Conservation (phyloP, 2,113 vertebrate genomes). For the Neolamprologus longior region DNA sequence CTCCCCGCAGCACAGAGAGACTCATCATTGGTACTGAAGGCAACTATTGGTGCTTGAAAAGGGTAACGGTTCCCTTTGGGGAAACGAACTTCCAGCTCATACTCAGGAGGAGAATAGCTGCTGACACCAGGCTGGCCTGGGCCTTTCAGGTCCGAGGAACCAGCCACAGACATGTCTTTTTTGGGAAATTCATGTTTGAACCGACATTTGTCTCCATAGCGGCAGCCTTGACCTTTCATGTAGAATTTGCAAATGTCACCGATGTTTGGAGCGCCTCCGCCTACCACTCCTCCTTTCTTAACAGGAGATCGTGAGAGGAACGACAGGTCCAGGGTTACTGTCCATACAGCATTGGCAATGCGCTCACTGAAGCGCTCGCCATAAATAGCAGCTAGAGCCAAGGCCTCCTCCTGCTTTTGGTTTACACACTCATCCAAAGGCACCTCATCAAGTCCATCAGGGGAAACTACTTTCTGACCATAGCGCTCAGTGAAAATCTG, state of each 20-base stretch:
- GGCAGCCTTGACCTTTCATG: constrained; percentile 80
- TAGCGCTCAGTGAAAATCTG: constrained; percentile 83
- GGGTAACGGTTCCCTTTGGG: constrained; percentile 86
- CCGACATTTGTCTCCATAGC: constrained; percentile 84
- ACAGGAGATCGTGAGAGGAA: constrained; percentile 3
- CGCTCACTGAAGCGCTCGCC: constrained; percentile 89
- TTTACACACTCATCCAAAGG: constrained; percentile 78
- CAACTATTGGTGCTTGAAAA: constrained; percentile 84
- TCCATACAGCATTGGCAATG: constrained; percentile 87
- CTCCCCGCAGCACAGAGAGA: constrained; percentile 78
- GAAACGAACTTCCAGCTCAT: constrained; percentile 91
- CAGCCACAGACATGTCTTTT: constrained; percentile 34
- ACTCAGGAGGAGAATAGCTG: constrained; percentile 74
- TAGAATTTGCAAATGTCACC: constrained; percentile 82
- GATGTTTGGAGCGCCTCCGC: background rate
- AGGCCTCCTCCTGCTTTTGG: constrained; percentile 84
- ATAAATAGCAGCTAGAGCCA: constrained; percentile 88
- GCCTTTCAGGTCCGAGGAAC: constrained; percentile 7
- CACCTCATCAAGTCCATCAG: constrained; percentile 46
- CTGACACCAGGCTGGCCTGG: constrained; percentile 68
- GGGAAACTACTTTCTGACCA: constrained; percentile 66
- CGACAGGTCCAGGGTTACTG: constrained; percentile 75
- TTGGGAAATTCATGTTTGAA: constrained; percentile 80
- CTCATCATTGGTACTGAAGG: constrained; percentile 87
- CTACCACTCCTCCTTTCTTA: background rate